Evolutionary conservation across 2,888 invertebrate genomes (phyloP).

Genomic region (Pristionchus japonicus): DNA sequence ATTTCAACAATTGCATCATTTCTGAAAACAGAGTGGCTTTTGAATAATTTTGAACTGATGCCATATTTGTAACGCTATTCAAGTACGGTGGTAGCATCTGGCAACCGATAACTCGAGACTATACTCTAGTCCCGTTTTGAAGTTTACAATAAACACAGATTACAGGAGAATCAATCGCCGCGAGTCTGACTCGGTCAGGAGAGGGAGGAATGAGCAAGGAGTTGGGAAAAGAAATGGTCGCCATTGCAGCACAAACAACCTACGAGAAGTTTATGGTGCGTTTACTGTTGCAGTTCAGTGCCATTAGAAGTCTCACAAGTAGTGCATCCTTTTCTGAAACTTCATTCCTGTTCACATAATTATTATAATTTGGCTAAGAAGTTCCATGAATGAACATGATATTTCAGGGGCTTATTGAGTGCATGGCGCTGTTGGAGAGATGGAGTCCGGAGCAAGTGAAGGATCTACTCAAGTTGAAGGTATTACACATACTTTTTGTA

Average conservation of each 20-base stretch:
- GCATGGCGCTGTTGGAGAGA: neutral
- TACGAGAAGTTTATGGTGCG: neutral
- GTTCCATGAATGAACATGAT: neutral
- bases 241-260: neutral
- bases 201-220: neutral
- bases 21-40: neutral
- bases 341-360: no score
- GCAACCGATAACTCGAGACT: no score
- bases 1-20: neutral
- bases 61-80: no score
- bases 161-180: neutral
- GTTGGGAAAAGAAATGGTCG: constrained; percentile 1
- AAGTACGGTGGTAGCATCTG: no score
- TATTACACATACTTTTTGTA: neutral
- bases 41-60: neutral
- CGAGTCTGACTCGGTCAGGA: neutral
- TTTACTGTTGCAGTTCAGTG: no score
- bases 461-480: neutral
- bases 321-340: no score
- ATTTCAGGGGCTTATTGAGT: constrained; percentile 12
- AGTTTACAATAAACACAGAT: no score
- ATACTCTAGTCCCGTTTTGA: no score
- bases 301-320: no score
- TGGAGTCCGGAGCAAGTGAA: constrained; percentile 8
- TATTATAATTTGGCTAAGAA: no score